These are phyloP conservation scores for Prietella phreatophila DNA, from an alignment of 2,113 vertebrate genomes.

Conservation along the genomic window DNA sequence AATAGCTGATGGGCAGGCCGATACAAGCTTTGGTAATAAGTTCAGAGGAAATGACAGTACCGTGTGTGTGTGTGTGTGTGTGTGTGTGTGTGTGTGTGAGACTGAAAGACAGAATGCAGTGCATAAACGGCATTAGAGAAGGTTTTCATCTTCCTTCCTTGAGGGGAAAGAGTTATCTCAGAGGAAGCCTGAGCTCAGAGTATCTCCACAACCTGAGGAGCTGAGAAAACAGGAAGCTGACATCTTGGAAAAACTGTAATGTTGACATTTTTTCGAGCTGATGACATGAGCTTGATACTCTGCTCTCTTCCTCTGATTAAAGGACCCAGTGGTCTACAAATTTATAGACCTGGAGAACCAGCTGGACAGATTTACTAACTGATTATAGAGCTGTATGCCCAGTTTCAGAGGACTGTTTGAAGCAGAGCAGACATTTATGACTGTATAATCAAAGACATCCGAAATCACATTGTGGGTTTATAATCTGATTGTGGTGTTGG, in stretches of 20 bases:
- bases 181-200: constrained; percentile 85
- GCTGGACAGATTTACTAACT: constrained; percentile 41
- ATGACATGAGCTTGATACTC: constrained; percentile 50
- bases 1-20: background rate
- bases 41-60: constrained; percentile 22
- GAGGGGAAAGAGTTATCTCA: constrained; percentile 49
- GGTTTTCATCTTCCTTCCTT: constrained; percentile 24
- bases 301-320: constrained; percentile 58
- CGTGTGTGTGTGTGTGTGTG: constrained; percentile 16
- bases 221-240: constrained; percentile 82
- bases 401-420: constrained; percentile 11
- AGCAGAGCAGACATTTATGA: constrained; percentile 28
- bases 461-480: constrained; percentile 7
- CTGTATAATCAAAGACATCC: constrained; percentile 6
- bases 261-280: constrained; percentile 55
- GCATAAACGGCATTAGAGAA: constrained; percentile 23
- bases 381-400: background rate
- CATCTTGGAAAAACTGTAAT: constrained; percentile 70
- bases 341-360: constrained; percentile 28
- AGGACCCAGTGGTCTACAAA: constrained; percentile 36
- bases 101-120: background rate
- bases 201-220: constrained; percentile 82
- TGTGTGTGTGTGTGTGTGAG: background rate
- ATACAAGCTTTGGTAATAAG: constrained; percentile 3
- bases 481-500: constrained; percentile 27